Conservation (phyloP, 2,113 vertebrate species). For the Bufo bufo region DNA sequence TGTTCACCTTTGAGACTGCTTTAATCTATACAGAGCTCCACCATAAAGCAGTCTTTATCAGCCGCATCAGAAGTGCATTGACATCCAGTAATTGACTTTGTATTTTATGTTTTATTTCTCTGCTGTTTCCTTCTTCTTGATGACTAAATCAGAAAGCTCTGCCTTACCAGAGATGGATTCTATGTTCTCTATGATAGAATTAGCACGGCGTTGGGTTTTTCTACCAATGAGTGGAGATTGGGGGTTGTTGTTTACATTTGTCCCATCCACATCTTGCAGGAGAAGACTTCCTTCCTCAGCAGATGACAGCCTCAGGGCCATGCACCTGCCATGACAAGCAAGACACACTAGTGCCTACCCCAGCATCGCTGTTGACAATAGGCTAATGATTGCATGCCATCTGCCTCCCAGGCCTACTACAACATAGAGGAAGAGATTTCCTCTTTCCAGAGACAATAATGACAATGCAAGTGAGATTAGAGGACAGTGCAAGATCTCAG, state of each 20-base stretch:
- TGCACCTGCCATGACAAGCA: constrained; percentile 82
- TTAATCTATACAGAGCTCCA: neutral
- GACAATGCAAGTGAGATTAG: constrained; percentile 20
- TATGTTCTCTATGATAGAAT: no score
- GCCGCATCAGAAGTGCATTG: neutral
- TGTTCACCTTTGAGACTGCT: neutral
- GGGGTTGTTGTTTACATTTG: constrained; percentile 64
- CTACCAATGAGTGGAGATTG: constrained; percentile 56
- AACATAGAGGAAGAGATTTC: constrained; percentile 67
- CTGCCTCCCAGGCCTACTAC: constrained; percentile 69
- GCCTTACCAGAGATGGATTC: no score
- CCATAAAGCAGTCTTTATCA: neutral
- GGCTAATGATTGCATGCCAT: constrained; percentile 82
- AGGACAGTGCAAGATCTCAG: constrained; percentile 4
- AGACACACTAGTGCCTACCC: constrained; percentile 75
- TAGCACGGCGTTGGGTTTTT: neutral
- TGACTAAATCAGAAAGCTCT: no score
- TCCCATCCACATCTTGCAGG: constrained; percentile 63
- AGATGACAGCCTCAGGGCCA: constrained; percentile 79
- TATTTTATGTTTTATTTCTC: neutral
- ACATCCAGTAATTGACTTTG: neutral
- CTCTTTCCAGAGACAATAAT: constrained; percentile 56
- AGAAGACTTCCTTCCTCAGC: constrained; percentile 70
- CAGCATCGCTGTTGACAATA: constrained; percentile 80
- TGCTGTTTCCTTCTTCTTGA: neutral